phyloP scores from a whole-genome alignment of 2,113 vertebrate genomes.

The Emberiza fucata region DNA sequence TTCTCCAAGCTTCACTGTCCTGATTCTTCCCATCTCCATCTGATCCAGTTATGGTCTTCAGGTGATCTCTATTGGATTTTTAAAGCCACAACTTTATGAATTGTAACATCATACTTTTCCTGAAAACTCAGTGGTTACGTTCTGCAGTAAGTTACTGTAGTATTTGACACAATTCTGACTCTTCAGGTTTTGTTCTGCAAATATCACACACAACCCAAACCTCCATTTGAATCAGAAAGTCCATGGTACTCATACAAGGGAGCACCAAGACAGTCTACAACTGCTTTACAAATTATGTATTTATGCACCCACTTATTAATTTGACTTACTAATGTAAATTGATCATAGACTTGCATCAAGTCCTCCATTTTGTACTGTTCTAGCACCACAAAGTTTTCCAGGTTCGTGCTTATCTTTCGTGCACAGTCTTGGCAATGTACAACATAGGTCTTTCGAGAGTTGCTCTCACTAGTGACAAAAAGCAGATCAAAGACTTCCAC shows the following conservation, averaged over 20 bases:
- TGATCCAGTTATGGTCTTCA: constrained; percentile 70
- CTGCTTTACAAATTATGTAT: constrained; percentile 63
- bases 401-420: constrained; percentile 88
- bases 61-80: constrained; percentile 69
- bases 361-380: constrained; percentile 98
- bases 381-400: constrained; percentile 97
- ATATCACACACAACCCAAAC: constrained; percentile 38
- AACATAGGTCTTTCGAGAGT: constrained; percentile 89
- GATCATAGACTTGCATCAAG: constrained; percentile 96
- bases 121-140: constrained; percentile 51
- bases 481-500: constrained; percentile 98
- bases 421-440: constrained; percentile 99
- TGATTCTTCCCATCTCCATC: constrained; percentile 68
- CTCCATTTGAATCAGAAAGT: constrained; percentile 19
- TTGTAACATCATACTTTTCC: constrained; percentile 59
- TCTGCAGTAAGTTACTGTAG: constrained; percentile 54
- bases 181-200: background rate
- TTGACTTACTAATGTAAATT: constrained; percentile 97
- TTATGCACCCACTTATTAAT: constrained; percentile 68
- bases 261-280: constrained; percentile 50
- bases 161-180: constrained; percentile 47
- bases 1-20: constrained; percentile 67
- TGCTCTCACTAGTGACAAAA: constrained; percentile 96
- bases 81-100: constrained; percentile 70
- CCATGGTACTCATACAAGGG: background rate